These are phyloP conservation scores for Oreochromis grahami DNA, from an alignment of 2,797 vertebrate species.

Conservation along the genomic window DNA sequence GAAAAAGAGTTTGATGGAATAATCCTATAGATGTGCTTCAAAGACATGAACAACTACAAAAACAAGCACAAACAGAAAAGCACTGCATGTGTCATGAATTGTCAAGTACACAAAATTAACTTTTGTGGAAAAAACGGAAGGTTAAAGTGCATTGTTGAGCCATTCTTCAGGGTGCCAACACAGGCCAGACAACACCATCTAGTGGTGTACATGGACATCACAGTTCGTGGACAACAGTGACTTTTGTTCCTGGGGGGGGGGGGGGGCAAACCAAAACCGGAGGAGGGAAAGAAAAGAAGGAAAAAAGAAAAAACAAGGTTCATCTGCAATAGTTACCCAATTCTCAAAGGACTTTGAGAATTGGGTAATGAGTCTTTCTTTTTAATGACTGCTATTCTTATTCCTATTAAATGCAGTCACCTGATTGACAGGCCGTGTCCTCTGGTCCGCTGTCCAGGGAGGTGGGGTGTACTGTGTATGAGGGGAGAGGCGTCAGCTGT, in stretches of 20 bases:
- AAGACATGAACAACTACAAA: not conserved
- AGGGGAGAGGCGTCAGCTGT: constrained; percentile 13
- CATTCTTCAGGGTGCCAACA: not conserved
- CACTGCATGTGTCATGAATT: not conserved
- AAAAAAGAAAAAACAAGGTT: not conserved
- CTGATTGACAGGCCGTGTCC: constrained; percentile 69
- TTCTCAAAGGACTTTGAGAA: not conserved
- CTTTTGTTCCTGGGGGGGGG: not conserved
- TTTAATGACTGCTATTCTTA: not conserved
- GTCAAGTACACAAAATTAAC: not conserved
- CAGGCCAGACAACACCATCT: constrained; percentile 43
- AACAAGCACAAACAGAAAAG: not conserved
- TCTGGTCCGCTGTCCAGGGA: constrained; percentile 69
- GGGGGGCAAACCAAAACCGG: not conserved
- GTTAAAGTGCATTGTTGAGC: not conserved
- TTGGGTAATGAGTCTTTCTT: not conserved
- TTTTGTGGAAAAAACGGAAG: not conserved
- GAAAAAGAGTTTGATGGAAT: not conserved
- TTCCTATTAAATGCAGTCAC: constrained; percentile 42
- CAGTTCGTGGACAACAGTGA: not conserved
- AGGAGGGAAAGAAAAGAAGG: not conserved
- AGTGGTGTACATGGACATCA: constrained; percentile 25
- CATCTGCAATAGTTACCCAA: not conserved
- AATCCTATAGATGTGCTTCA: not conserved
- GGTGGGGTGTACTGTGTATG: constrained; percentile 58